phyloP scores from a whole-genome alignment of 2,113 vertebrate species.

The Odocoileus hemionus region DNA sequence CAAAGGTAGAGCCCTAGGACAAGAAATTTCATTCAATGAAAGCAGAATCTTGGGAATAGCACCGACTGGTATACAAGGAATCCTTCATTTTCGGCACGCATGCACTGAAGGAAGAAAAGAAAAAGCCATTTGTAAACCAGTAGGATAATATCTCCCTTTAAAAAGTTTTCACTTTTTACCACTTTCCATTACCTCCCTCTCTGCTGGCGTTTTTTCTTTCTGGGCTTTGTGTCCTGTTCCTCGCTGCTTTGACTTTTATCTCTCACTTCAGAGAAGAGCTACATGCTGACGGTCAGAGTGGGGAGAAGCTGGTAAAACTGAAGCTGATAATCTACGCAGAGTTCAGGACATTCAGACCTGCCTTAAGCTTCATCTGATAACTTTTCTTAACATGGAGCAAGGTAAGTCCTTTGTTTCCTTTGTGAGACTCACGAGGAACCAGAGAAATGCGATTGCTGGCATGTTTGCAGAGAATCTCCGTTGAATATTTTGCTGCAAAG shows the following conservation, averaged over 20 bases:
- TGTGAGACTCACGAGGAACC: not conserved
- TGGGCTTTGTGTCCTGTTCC: not conserved
- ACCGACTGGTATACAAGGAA: not conserved
- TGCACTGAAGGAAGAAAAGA: not conserved
- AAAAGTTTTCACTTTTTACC: not conserved
- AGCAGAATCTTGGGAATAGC: conserved; percentile 6
- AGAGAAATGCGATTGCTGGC: not conserved
- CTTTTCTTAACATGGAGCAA: not conserved
- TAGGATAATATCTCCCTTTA: not conserved
- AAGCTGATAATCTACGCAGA: not conserved
- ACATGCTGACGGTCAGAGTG: not conserved
- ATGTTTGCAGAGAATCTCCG: not conserved
- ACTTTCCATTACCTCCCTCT: not conserved
- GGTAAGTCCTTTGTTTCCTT: not conserved
- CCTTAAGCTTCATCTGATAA: not conserved
- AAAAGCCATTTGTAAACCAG: not conserved
- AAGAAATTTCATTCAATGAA: conserved; percentile 15
- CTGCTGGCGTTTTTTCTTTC: not conserved
- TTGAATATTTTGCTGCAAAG: not conserved
- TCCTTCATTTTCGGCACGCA: not conserved
- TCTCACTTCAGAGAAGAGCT: not conserved
- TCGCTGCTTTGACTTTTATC: not conserved
- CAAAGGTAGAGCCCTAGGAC: not conserved
- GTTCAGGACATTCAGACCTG: not conserved
- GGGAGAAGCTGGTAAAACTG: not conserved